Evolutionary conservation across 2,113 vertebrate genomes (phyloP).

Genomic region (Lethenteron camtschaticum): DNA sequence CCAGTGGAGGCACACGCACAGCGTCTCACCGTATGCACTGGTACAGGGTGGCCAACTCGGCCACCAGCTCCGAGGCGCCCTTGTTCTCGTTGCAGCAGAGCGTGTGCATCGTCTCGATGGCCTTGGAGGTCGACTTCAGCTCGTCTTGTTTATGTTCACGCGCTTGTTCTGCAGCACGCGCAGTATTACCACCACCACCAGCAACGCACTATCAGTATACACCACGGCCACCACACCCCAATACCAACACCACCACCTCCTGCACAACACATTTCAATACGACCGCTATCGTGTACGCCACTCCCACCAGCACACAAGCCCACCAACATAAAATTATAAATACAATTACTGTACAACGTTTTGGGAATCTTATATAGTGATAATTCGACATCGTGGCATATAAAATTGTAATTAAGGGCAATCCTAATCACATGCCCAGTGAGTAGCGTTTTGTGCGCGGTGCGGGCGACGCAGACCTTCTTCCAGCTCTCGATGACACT

Average conservation of each 20-base stretch:
- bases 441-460: too few relatives aligned
- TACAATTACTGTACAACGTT: neutral
- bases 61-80: slow-evolving; percentile 78
- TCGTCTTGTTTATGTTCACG: slow-evolving; percentile 89
- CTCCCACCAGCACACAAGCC: neutral
- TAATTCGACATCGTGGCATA: too few relatives aligned
- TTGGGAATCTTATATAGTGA: too few relatives aligned
- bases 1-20: too few relatives aligned
- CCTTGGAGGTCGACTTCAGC: slow-evolving; percentile 81
- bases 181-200: too few relatives aligned
- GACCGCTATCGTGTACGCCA: too few relatives aligned
- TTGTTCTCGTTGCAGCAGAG: slow-evolving; percentile 97
- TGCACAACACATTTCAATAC: too few relatives aligned
- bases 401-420: too few relatives aligned
- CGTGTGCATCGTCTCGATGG: slow-evolving; percentile 77
- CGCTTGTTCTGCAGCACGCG: slow-evolving; percentile 50
- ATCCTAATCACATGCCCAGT: too few relatives aligned
- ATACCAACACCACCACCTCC: too few relatives aligned
- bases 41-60: slow-evolving; percentile 75
- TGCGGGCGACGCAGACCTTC: slow-evolving; percentile 33
- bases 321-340: neutral
- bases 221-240: too few relatives aligned
- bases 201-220: too few relatives aligned
- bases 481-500: slow-evolving; percentile 97
- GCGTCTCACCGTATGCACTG: slow-evolving; percentile 49